Evolutionary conservation across 2,888 invertebrate genomes (phyloP), one percentile per base, ranked within the genome.

Genomic region (Campoplex nolae): DNA sequence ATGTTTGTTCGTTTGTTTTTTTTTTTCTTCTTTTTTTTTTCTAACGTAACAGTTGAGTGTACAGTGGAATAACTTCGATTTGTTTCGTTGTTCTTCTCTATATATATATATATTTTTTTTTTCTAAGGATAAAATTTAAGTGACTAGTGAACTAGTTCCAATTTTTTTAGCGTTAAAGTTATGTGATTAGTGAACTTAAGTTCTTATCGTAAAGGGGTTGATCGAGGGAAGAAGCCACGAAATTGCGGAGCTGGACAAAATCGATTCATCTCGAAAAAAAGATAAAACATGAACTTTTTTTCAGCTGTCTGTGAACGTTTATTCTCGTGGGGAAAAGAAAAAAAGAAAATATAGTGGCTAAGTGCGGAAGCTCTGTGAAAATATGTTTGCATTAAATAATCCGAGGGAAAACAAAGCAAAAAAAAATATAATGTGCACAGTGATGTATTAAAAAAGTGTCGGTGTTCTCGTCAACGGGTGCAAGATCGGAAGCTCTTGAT

Each of bases 391-490:
- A 68, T 81, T 73, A 73, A 83, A 77, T 77, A 80, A 80, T 38
- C 78, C 73, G 78, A 83, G 74, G 65, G 84, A 42, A 58, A 86
- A 78, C 4, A 62, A 77, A 70, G 28, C 45, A 54, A n/a, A 28
- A 65, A 82, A 85, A 86, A 88, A 88, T 84, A 88, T 73, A 90
- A 90, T 91, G 94, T 94, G 94, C 93, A 92, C 91, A 94, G 94
- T 94, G 94, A 93, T 94, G 93, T 93, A 83, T 83, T 83, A 93
- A 91, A 92, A 91, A 87, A 93, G 93, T 93, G 93, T 91, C 92
- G 91, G 92, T 93, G 93, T 91, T 90, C 88, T 92, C 90, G 91
- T 89, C 89, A 89, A 91, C 90, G 91, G 92, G 92, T 89, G 90
- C 83, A 78, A 87, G 86, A 87, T 87, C 86, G 86, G 83, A n/a